These are phyloP conservation scores for Euwallacea fornicatus DNA, from an alignment of 1,140 invertebrate genomes.

Conservation along the genomic window DNA sequence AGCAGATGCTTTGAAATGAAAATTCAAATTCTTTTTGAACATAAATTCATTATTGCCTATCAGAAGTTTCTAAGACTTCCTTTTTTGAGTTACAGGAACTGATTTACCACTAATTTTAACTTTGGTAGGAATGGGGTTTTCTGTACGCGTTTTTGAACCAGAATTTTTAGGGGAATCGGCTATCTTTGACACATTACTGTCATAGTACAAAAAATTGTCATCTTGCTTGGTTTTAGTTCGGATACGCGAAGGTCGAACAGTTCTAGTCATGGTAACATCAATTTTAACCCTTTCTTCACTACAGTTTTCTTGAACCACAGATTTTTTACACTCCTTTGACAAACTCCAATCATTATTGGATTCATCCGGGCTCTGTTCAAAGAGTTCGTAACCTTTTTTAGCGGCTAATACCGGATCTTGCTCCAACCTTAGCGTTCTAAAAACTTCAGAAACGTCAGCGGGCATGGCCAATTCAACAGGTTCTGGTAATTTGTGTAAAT, in stretches of 20 bases:
- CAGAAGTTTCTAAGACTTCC: neutral
- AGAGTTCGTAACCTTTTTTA: neutral
- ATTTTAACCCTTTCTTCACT: neutral
- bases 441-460: constrained; percentile 19
- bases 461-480: constrained; percentile 29
- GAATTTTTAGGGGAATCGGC: neutral
- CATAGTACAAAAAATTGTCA: constrained; percentile 31
- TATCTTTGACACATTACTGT: neutral
- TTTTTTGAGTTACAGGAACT: neutral
- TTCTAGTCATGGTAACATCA: neutral
- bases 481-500: constrained; percentile 22
- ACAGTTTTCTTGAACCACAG: neutral
- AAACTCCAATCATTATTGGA: constrained; percentile 28
- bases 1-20: no score
- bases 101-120: neutral
- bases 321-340: constrained; percentile 1
- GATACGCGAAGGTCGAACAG: constrained; percentile 16
- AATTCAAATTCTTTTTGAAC: no score
- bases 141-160: neutral
- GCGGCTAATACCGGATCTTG: neutral
- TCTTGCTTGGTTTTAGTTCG: constrained; percentile 21
- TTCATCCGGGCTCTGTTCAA: constrained; percentile 9
- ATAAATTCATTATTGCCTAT: no score
- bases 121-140: neutral
- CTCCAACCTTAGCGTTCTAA: constrained; percentile 4